Evolutionary conservation across 2,113 vertebrate genomes (phyloP).

Genomic region (Mormyrus lacerda): DNA sequence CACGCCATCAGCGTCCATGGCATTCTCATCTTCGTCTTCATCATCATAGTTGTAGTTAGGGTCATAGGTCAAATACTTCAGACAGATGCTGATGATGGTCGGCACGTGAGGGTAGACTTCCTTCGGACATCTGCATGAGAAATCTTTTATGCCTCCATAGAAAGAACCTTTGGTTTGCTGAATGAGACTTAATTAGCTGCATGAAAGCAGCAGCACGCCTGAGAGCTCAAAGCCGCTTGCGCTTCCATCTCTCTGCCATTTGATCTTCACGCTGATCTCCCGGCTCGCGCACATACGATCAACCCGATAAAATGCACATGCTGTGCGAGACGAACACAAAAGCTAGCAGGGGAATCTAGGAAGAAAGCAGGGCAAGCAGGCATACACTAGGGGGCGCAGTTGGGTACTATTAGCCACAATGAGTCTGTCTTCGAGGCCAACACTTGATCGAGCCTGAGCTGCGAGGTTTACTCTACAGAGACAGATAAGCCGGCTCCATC

Average conservation of each 20-base stretch:
- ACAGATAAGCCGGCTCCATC: neutral
- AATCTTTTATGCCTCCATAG: neutral
- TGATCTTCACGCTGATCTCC: neutral
- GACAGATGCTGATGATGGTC: slow-evolving; percentile 95
- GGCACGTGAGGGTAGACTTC: slow-evolving; percentile 96
- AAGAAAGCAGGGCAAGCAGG: neutral
- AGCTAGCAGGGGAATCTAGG: neutral
- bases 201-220: neutral
- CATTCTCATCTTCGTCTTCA: slow-evolving; percentile 96
- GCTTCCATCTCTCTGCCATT: neutral
- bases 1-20: slow-evolving; percentile 92
- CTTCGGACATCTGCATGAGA: slow-evolving; percentile 81
- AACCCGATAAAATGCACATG: neutral
- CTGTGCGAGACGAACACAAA: neutral
- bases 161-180: neutral
- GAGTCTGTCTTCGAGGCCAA: neutral
- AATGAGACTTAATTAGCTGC: neutral
- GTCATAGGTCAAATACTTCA: slow-evolving; percentile 97
- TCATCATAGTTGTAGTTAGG: slow-evolving; percentile 99
- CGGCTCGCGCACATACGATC: neutral
- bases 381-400: neutral
- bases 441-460: neutral
- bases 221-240: neutral
- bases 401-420: neutral
- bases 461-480: neutral